Percentiles rank a stretch among this genome's conserved stretches.
Conservation (phyloP, 2,888 invertebrate genomes). For the Meandrusa payeni region DNA sequence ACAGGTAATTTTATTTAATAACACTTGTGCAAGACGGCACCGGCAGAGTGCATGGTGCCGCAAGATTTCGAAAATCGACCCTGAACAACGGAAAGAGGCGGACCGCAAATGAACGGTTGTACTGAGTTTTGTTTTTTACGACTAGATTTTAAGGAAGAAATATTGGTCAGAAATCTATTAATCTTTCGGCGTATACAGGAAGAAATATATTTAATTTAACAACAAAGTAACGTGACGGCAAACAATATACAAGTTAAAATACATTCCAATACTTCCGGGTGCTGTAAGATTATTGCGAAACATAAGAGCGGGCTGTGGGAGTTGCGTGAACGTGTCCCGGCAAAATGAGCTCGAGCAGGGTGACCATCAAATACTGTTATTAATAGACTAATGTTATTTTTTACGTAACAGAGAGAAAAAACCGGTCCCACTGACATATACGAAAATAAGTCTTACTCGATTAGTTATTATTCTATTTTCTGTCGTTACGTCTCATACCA, state of each 20-base stretch:
- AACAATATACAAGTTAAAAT: constrained; percentile 1
- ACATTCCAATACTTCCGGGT: constrained; percentile 29
- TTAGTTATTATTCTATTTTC: too few species aligned
- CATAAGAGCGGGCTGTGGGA: constrained; percentile 38
- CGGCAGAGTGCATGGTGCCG: neutral
- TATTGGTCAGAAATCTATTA: neutral
- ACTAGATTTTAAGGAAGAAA: too few species aligned
- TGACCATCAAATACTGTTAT: constrained; percentile 17
- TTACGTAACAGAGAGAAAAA: too few species aligned
- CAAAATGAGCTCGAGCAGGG: constrained; percentile 35
- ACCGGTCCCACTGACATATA: too few species aligned
- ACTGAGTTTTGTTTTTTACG: too few species aligned
- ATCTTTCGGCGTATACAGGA: neutral
- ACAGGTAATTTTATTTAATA: constrained; percentile 15
- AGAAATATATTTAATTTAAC: too few species aligned
- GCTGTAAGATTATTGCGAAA: constrained; percentile 37
- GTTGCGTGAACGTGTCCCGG: constrained; percentile 40
- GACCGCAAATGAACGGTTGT: too few species aligned
- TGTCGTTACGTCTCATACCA: too few species aligned
- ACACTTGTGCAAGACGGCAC: constrained; percentile 1
- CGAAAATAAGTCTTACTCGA: too few species aligned
- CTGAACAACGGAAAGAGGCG: neutral
- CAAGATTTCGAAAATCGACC: constrained; percentile 6
- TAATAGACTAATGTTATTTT: too few species aligned
- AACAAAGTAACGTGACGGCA: neutral